Conservation (phyloP, 2,888 invertebrate species). For the Drosophila macrothrix region DNA sequence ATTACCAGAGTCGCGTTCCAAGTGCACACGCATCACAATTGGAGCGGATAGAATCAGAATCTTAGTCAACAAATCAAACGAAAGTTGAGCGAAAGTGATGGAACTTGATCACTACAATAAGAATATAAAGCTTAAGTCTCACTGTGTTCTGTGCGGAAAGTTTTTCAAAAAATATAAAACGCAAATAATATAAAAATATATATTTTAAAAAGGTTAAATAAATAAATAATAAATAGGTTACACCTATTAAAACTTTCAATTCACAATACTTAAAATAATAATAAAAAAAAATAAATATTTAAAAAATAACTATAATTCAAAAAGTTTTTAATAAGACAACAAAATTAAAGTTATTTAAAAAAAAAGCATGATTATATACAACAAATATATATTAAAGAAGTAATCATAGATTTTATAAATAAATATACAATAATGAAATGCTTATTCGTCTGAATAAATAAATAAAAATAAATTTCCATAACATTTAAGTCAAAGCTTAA, state of each 20-base stretch:
- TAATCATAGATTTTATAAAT: background rate
- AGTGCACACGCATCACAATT: slow-evolving; percentile 64
- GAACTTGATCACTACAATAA: background rate
- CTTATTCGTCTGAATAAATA: background rate
- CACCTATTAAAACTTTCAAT: background rate
- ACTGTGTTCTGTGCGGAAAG: background rate
- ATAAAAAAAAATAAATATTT: background rate
- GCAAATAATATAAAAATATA: background rate
- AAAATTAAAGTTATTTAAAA: background rate
- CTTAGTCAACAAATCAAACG: background rate
- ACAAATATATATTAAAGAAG: background rate
- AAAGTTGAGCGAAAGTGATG: slow-evolving; percentile 28
- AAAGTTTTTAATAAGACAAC: no score
- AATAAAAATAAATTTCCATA: background rate
- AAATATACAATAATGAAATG: background rate
- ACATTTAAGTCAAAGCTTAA: slow-evolving; percentile 5
- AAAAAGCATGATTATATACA: background rate
- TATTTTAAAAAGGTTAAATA: background rate
- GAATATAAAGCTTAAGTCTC: background rate
- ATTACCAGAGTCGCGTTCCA: slow-evolving; percentile 67
- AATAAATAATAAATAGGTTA: no score
- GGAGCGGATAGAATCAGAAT: slow-evolving; percentile 49
- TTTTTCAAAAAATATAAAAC: background rate
- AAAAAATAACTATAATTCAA: background rate
- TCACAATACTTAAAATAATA: background rate